Evolutionary conservation across 2,888 invertebrate species (phyloP).

Genomic region (Seira sanloemensis): DNA sequence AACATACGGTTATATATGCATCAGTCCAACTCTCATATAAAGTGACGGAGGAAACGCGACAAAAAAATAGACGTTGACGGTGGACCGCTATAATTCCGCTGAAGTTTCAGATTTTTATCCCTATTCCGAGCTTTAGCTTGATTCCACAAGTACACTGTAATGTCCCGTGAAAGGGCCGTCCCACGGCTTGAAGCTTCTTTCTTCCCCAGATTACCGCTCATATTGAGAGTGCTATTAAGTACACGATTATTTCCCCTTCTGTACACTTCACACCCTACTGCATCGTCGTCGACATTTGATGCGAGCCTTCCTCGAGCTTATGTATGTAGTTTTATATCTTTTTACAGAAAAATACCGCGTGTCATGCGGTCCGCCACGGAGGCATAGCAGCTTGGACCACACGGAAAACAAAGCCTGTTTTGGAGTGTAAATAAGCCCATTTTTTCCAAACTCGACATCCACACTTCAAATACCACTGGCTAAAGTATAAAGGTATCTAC

Average conservation of each 20-base stretch:
- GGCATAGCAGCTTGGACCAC: neutral
- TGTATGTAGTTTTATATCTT: neutral
- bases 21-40: neutral
- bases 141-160: slow-evolving; percentile 26
- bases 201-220: neutral
- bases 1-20: neutral
- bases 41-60: neutral
- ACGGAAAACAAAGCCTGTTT: neutral
- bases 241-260: neutral
- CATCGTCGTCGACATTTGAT: neutral
- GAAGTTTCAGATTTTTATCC: neutral
- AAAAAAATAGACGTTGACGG: neutral
- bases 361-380: slow-evolving; percentile 29
- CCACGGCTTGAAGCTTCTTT: neutral
- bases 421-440: neutral
- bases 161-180: slow-evolving; percentile 20
- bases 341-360: slow-evolving; percentile 14
- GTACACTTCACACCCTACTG: slow-evolving; percentile 9
- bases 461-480: neutral
- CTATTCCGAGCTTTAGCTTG: neutral
- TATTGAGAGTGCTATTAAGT: neutral
- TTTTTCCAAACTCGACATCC: too few species aligned
- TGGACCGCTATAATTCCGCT: neutral
- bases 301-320: neutral
- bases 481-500: neutral